Evolutionary conservation across 2,888 invertebrate species (phyloP), one percentile per base, ranked within the genome.

Genomic region (Scaptomyza cyrtandrae): DNA sequence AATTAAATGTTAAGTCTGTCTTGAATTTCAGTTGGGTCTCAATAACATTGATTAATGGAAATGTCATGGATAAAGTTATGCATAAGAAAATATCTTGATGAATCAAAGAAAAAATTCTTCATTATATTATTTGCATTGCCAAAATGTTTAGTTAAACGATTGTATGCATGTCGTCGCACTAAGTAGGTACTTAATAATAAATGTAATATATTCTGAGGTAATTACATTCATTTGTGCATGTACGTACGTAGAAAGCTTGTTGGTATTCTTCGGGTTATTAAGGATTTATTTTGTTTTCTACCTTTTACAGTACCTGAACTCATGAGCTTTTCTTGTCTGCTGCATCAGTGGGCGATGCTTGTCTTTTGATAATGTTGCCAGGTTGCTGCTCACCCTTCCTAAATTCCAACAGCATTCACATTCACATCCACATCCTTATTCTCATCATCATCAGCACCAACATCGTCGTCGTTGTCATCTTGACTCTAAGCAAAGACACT

Each of bases 341-440:
- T 62, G 73, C 73, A 62, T 57, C 45, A 33, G 74, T 75, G 75
- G 75, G 75, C 61, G 75, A 56, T 59, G 54, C 61, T 75, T 71
- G 75, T 59, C 71, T 57, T 75, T 61, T 59, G 67, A 66, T 61
- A 71, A 66, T 74, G 54, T 61, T 58, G 37, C 52, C 65, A 43
- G 16, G 39, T 6, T 16, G 44, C 48, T 50, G 27, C 6, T 19
- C 35, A 53, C 16, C 50, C 37, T 43, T 35, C 39, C 14, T 6
- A 29, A 59, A 71, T 67, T 53, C 75, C 71, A 54, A 10, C 19
- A 55, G 2, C 43, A 41, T 43, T 19, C 19, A 3, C 68, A 56
- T 14, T 27, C 46, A 44, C 69, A 50, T 14, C 7, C 39, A 24
- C 24, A 24, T 41, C 16, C 2, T 41, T 50, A 10, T 11, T 56